Evolutionary conservation across 2,888 invertebrate species (phyloP), one percentile per base, ranked within the genome.

Genomic region (Cephus pygmeus): DNA sequence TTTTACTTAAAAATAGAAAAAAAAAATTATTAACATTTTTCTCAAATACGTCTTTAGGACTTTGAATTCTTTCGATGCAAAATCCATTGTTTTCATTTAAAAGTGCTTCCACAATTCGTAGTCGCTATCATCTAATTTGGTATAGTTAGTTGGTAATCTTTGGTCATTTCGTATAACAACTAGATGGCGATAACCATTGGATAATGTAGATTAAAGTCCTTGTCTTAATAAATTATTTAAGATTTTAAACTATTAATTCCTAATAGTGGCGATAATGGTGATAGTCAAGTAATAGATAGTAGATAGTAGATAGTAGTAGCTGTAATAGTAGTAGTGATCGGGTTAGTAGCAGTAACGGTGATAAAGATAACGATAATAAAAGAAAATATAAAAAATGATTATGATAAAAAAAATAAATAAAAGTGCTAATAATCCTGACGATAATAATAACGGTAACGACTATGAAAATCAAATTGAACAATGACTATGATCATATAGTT

Each of bases 111-210:
- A 69, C 69, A 73, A 76, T 71, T 76, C 75, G 69, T 34, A 78
- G 35, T 75, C 71, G 75, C 75, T 78, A 76, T 78, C 56, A 78
- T 71, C 78, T 78, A 78, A 76, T 34, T 78, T 76, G 78, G 78
- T 78, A 78, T 73, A 75, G 71, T 78, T 78, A 78, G 78, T 76
- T 75, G 75, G 78, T 78, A 85, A 85, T 86, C 86, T 84, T 91
- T 91, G 90, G 90, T 91, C 90, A 87, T 89, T 90, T 90, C 89
- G 90, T 82, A 85, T 89, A 90, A 89, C 86, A 89, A 88, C 89
- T 89, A 90, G 79, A 86, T 83, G 78, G 78, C 75, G 75, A 78
- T 78, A 78, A 78, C 78, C 78, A 75, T 75, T 78, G 78, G 78
- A 78, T 78, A 78, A 78, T 78, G 78, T 78, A 69, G 69, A 75